Evolutionary conservation across 2,113 vertebrate genomes (phyloP).

Genomic region (Psophia crepitans): DNA sequence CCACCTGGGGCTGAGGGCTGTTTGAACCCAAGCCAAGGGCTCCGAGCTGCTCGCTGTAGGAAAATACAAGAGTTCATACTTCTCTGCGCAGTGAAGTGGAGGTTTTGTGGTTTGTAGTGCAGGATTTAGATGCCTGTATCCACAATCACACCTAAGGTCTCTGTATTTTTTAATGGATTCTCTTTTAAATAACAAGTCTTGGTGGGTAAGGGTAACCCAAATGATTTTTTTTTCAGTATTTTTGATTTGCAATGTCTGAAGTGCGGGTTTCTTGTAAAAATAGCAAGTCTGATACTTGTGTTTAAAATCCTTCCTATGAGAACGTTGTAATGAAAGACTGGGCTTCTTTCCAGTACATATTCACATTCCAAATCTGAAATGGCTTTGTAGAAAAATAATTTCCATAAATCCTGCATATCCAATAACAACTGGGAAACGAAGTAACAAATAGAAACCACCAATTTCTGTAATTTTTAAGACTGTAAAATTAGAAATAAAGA

Average conservation of each 20-base stretch:
- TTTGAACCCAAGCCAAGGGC: not conserved
- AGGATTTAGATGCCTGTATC: not conserved
- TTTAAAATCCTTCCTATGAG: not conserved
- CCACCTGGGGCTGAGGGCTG: not conserved
- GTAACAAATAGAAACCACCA: not conserved
- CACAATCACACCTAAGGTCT: not conserved
- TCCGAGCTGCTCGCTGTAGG: not conserved
- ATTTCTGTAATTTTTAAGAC: not conserved
- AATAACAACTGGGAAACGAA: not conserved
- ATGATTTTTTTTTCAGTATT: not conserved
- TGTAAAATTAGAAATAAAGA: not conserved
- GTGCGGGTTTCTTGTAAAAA: not conserved
- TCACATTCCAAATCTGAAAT: not conserved
- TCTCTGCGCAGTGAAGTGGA: not conserved
- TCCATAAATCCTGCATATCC: not conserved
- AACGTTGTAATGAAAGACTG: not conserved
- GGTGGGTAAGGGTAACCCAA: not conserved
- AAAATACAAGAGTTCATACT: not conserved
- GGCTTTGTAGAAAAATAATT: not conserved
- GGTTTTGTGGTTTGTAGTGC: not conserved
- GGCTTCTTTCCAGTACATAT: not conserved
- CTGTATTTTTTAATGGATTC: not conserved
- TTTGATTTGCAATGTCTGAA: not conserved
- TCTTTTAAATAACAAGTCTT: not conserved
- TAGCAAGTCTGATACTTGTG: not conserved